A percentile compares a stretch with the other conserved stretches of the same genome.
These are phyloP conservation scores for Heliconius himera DNA, from an alignment of 1,140 invertebrate species.

Conservation along the genomic window DNA sequence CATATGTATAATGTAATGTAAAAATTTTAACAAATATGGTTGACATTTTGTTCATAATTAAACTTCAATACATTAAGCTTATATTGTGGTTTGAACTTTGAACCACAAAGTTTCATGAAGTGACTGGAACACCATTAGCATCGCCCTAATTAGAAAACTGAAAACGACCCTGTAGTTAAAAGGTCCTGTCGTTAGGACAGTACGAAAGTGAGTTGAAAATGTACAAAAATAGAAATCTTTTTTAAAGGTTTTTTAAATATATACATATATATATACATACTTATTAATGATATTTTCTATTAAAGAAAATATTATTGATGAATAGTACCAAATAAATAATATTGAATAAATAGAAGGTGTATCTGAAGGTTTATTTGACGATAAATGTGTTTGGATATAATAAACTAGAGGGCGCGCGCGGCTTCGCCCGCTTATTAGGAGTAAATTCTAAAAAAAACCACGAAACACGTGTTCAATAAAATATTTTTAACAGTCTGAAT, in stretches of 20 bases:
- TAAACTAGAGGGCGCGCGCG: too few species aligned
- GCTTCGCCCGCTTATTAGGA: too few species aligned
- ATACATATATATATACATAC: neutral
- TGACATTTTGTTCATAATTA: neutral
- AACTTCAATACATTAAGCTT: neutral
- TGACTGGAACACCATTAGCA: conserved; percentile 9
- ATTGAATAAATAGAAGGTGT: too few species aligned
- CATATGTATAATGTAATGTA: neutral
- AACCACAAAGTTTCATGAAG: neutral
- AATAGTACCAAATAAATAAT: too few species aligned
- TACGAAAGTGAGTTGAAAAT: neutral
- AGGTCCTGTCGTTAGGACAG: neutral
- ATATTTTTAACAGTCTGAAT: too few species aligned
- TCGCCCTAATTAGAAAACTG: neutral
- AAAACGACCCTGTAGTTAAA: neutral
- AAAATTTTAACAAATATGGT: neutral
- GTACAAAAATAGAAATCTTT: neutral
- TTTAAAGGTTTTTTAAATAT: neutral
- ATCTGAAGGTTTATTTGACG: too few species aligned
- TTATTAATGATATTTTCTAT: neutral
- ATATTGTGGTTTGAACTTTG: neutral
- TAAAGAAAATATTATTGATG: too few species aligned
- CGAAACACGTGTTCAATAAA: too few species aligned
- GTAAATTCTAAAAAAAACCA: too few species aligned
- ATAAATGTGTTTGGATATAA: too few species aligned